Evolutionary conservation across 2,113 vertebrate species (phyloP), one percentile per base, ranked within the genome.

Genomic region (Sialia sialis): DNA sequence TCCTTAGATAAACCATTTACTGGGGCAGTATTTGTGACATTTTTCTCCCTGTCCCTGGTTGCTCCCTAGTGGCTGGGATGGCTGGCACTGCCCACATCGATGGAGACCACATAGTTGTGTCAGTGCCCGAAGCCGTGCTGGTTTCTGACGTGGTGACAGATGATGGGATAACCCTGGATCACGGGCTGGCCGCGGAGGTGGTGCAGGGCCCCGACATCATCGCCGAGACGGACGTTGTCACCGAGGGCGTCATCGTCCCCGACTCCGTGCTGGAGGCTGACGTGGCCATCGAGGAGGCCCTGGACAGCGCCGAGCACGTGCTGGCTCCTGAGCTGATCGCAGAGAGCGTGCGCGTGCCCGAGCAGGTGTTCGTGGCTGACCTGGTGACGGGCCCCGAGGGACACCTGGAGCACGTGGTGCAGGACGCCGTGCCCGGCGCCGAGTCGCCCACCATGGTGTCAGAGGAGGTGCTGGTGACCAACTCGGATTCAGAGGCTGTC

Each of bases 71-170:
- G 98, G 98, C 99, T 96, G 99, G 99, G 89, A 99, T 99, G 99
- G 98, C 99, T 78, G 99, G 99, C 96, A 98, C 99, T 89, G 99
- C 99, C 77, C 99, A 99, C 95, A 99, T 99, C 52, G 99, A 99
- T 55, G 99, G 99, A 72, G 99, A 99, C 83, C 99, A 99, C 97
- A 99, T 99, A 79, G 99, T 99, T 90, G 99, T 99, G 59, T 99
- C 99, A 16, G 99, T 99, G 63, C 99, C 99, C 0, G 99, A 99
- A 95, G 99, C 99, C 29, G 99, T 99, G 76, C 98, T 99, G 84
- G 99, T 99, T 76, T 99, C 99, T 38, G 99, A 99, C 44, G 98
- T 99, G 87, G 99, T 99, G 96, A 99, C 99, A 0, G 99, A 99
- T 16, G 99, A 99, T 58, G 99, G 99, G 68, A 99, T 99, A 92